Base-by-base conservation (phyloP, 2,888 invertebrate species). In the Ennomos fuscantarius region DNA sequence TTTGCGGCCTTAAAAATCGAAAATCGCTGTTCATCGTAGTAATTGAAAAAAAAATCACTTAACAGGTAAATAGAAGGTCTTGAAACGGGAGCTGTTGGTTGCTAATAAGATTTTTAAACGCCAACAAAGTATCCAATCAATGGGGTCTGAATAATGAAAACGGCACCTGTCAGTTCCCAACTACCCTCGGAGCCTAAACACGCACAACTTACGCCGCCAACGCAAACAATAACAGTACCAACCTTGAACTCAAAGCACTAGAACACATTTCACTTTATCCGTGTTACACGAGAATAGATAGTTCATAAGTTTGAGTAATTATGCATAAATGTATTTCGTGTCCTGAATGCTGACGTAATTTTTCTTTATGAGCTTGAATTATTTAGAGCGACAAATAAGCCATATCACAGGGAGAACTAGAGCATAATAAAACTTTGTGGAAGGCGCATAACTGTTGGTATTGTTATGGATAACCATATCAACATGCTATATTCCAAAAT, bases 51-150 rank as follows among this genome's bases (percentile, higher is more conserved):
- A 84, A 88, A 90, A 90, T 82, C 91, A 91, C 90, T 91, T 90
- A 89, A 75, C 87, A 85, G 85, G 88, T 85, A 87, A 87, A 89
- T 87, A 89, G 83, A 80, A 81, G 71, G 65, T 69, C 77, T 57
- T 63, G 63, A 63, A 58, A 49, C 47, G 37, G 50, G 60, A 56
- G 56, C 46, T 81, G 82, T 71, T 76, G 86, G 89, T 89, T 87
- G 87, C 86, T 91, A 90, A 90, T 90, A 90, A 91, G 89, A 89
- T 90, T 91, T 92, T 92, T 91, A 91, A 91, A 90, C 88, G 89
- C 85, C 89, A 87, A 91, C 90, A 90, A 89, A 91, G 90, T 91
- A 90, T 87, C 91, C 88, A 92, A 92, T 92, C 92, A 90, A 92
- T 92, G 90, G 84, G 72, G 86, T 87, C 87, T 91, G 91, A 92